Conservation (phyloP, 37 sponge, comb jelly and placozoan genomes). For the Ephydatia muelleri region DNA sequence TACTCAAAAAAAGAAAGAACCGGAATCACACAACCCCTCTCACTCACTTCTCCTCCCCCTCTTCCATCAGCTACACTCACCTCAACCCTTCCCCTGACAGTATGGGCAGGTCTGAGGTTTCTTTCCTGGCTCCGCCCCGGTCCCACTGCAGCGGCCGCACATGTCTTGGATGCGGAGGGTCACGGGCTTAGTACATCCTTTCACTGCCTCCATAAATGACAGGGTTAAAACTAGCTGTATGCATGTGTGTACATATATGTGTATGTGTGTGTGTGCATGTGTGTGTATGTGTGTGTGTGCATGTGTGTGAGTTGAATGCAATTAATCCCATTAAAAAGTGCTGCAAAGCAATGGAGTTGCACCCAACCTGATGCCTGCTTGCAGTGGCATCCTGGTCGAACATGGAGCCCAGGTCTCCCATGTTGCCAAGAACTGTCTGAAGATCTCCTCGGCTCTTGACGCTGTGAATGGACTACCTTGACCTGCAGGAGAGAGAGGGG, state of each 20-base stretch:
- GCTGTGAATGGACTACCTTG: slow-evolving; percentile 58
- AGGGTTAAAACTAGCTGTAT: slow-evolving; percentile 58
- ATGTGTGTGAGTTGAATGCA: not conserved
- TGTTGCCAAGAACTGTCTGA: slow-evolving; percentile 80
- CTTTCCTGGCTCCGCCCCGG: slow-evolving; percentile 77
- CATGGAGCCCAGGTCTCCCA: slow-evolving; percentile 41
- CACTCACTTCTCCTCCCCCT: too few relatives aligned
- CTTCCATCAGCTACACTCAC: slow-evolving; percentile 16
- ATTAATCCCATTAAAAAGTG: not conserved
- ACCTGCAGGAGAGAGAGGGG: not conserved
- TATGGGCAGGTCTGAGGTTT: slow-evolving; percentile 67
- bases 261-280: not conserved
- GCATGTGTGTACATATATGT: not conserved
- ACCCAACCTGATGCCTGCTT: not conserved
- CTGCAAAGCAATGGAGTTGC: not conserved
- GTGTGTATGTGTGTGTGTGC: not conserved
- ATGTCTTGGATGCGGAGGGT: slow-evolving; percentile 46
- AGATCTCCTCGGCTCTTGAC: slow-evolving; percentile 81
- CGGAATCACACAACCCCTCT: not conserved
- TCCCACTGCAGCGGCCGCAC: slow-evolving; percentile 78
- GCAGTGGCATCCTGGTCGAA: slow-evolving; percentile 20
- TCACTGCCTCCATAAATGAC: slow-evolving; percentile 88
- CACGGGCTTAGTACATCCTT: slow-evolving; percentile 82
- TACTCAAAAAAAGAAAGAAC: too few relatives aligned
- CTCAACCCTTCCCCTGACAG: slow-evolving; percentile 82